Base-by-base conservation (phyloP, 2,797 vertebrate species). In the Sebastiscus albofasciatus region DNA sequence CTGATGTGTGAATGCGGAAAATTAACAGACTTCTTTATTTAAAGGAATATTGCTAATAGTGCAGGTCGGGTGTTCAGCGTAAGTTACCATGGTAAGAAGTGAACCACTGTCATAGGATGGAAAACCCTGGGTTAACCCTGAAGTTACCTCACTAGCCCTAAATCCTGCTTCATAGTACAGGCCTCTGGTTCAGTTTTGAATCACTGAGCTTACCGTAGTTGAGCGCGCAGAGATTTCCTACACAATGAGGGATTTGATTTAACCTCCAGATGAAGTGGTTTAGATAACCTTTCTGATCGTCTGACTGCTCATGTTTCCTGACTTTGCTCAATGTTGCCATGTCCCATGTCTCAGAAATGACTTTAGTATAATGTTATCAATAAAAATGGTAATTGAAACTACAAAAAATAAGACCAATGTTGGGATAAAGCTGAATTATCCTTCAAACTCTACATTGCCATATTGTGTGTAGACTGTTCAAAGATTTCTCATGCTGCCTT, bases 21-120 rank as follows among this genome's bases (percentile, higher is more conserved):
- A 46, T 18, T 46, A 46, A 1, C 16, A 46, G 42, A 18, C 16
- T 18, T 46, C 6, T 16, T 46, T 18, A 46, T 46, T 46, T 8
- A 46, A 46, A 16, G 16, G 6, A 46, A 46, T 46, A 42, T 42
- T 42, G 39, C 39, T 42, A 42, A 16, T 42, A 42, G 39, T 16
- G 0, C 42, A 46, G 42, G 42, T 46, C 8, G 0, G 7, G 16
- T 18, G 42, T 4, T 46, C 42, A 46, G 42, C 16, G 20, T 18
- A 0, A 18, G 42, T 46, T 46, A 46, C 42, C 42, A 46, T 46
- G 42, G 42, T 46, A 46, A 46, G 42, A 46, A 46, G 42, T 46
- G 16, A 18, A 46, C 42, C 7, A 46, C 42, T 8, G 42, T 46
- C 42, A 18, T 46, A 20, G 42, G 16, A 46, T 46, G 42, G 42